Base-by-base conservation (phyloP, 2,113 vertebrate species). In the Ictalurus furcatus region DNA sequence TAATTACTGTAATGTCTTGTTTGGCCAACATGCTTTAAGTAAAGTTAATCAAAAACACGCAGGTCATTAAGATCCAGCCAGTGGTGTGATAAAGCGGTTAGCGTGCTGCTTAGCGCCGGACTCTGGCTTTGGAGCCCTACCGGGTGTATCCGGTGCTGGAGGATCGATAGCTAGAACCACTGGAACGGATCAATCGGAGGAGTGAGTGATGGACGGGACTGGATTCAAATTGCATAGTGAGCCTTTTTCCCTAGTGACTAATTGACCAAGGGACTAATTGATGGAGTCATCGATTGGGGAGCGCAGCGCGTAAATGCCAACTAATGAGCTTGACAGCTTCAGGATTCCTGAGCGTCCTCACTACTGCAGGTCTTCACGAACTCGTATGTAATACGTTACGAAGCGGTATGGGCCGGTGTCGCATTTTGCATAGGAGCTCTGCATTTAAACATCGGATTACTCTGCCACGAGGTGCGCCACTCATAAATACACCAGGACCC, bases 221-320 rank as follows among this genome's bases (percentile, higher is more conserved):
- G 54, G 89, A 74, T 90, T 80, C 71, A 83, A 74, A 87, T 67
- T 78, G 84, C 73, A 78, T 85, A 59, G 74, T 90, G 65, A 86
- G 88, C n/a, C 90, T 56, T 85, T 81, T 80, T 37, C 88, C 80
- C 86, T 34, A 44, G 76, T 81, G 85, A 89, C 69, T 91, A 90
- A 92, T 87, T 92, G 90, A 90, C 58, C 85, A 56, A 90, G 88
- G 83, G 89, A 90, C 86, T 91, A 90, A 93, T 90, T 91, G 92
- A 91, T 83, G 86, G 87, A 40, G 73, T 63, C 87, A 92, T 89
- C 78, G 87, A 93, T 92, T 88, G 78, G n/a, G 59, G 79, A 89
- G 76, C 88, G 6, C 88, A 85, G 87, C 84, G 34, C 65, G 87
- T 91, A 93, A 93, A 88, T 63, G 73, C 25, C n/a, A 82, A 71